Evolutionary conservation across 2,113 vertebrate genomes (phyloP).

Genomic region (Erythrolamprus reginae): DNA sequence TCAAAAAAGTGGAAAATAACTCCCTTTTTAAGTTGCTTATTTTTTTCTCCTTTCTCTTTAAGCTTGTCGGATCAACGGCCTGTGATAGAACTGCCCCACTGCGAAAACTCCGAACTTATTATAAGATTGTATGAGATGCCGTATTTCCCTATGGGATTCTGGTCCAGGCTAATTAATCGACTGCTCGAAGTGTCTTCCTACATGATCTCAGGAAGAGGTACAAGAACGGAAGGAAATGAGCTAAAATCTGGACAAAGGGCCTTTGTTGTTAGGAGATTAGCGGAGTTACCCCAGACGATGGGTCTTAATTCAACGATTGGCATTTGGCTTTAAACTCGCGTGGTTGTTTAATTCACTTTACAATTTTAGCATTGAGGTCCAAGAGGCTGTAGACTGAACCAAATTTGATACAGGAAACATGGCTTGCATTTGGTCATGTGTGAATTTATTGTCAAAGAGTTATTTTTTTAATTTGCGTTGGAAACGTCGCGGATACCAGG

Average conservation of each 20-base stretch:
- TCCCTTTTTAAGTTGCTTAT: neutral
- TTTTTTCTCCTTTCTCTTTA: conserved; percentile 33
- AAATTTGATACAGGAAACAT: neutral
- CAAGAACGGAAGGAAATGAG: neutral
- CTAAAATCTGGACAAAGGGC: neutral
- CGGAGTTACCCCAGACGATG: neutral
- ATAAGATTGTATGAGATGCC: conserved; percentile 94
- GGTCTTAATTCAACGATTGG: too few species aligned
- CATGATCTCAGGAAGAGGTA: conserved; percentile 87
- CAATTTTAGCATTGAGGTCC: too few species aligned
- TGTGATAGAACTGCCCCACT: conserved; percentile 89
- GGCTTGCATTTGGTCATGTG: neutral
- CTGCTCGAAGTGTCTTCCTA: conserved; percentile 88
- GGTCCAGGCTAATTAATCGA: conserved; percentile 90
- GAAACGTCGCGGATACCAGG: too few species aligned
- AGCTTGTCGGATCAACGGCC: conserved; percentile 88
- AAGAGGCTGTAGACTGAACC: neutral
- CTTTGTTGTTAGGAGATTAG: neutral
- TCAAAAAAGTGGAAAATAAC: neutral
- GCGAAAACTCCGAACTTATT: conserved; percentile 92
- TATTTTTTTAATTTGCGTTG: too few species aligned
- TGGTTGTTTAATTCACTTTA: neutral
- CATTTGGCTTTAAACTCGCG: neutral
- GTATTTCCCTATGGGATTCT: conserved; percentile 95
- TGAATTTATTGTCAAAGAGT: too few species aligned